phyloP scores from a whole-genome alignment of 2,113 vertebrate genomes.

The Pavo muticus region DNA sequence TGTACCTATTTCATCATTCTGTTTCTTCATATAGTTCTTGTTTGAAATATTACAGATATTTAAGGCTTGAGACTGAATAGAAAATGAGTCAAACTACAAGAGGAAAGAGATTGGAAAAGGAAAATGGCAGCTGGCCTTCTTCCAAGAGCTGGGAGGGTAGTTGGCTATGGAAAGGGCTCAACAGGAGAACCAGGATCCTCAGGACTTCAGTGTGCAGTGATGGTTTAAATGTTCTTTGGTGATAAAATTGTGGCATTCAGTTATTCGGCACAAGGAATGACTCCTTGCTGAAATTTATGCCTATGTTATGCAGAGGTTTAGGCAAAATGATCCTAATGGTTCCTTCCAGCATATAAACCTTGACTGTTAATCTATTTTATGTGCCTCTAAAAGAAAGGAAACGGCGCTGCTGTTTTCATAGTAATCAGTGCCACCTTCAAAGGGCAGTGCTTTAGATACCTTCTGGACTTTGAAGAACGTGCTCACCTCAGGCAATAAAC shows the following conservation, averaged over 20 bases:
- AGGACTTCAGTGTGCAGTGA: not conserved
- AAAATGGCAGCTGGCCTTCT: not conserved
- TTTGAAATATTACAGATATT: not conserved
- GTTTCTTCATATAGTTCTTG: not conserved
- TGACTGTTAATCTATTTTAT: not conserved
- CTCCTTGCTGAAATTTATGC: conserved; percentile 17
- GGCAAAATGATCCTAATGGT: not conserved
- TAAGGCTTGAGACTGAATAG: not conserved
- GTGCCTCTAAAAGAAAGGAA: not conserved
- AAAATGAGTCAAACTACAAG: not conserved
- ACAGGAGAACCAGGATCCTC: not conserved
- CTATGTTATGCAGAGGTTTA: not conserved
- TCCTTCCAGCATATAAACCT: not conserved
- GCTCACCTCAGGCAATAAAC: not conserved
- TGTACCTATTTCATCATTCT: not conserved
- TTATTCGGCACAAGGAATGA: not conserved
- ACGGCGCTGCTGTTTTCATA: not conserved
- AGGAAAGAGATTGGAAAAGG: not conserved
- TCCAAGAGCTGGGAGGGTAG: not conserved
- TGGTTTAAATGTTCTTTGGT: not conserved
- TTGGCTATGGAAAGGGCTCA: not conserved
- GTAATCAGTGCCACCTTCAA: conserved; percentile 15
- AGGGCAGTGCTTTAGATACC: not conserved
- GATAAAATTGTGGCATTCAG: not conserved
- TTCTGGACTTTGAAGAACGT: not conserved